Evolutionary conservation across 2,797 vertebrate genomes (phyloP), one percentile per base, ranked within the genome.

Genomic region (Decapterus maruadsi): DNA sequence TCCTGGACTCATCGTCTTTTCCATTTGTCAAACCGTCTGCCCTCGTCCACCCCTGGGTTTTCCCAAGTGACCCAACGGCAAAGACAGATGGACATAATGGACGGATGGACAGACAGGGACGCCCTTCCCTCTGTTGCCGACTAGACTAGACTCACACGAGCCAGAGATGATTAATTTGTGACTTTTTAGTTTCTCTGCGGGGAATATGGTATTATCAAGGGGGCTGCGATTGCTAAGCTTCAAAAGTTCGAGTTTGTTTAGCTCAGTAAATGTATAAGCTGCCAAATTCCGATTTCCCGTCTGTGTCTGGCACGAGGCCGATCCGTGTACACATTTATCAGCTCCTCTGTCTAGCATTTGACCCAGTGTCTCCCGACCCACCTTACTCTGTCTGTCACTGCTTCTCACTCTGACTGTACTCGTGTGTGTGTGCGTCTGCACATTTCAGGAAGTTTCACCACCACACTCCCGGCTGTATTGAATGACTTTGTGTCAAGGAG

Each of bases 371-470:
- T 89, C 60, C 67, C 20, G 2, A 61, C 72, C 68, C 43, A 85
- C 76, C 81, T 84, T 51, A 66, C 43, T 75, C 58, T 66, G 87
- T 77, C 82, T 82, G 68, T 72, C 38, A 0, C 81, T 4, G 38
- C 6, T 50, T 75, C 62, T 83, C 74, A 0, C 59, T 82, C 50
- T 81, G 77, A 86, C 81, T 68, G 59, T 51, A 64, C 51, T 55
- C 46, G 8, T 12, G 61, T 4, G 26, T 51, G 10, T 12, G 61
- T 4, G 26, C 4, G 22, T 81, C 76, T 68, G 61, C 62, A 85
- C 14, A 31, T 85, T 86, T 77, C 78, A 81, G 90, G 87, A 92
- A 84, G 86, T 91, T 91, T 81, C 81, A 51, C 74, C 85, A 78
- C 58, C 85, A 78, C 58, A 65, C 73, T 56, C 51, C 0, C 4